Evolutionary conservation across 2,888 invertebrate species (phyloP), one percentile per base, ranked within the genome.

Genomic region (Thymelicus acteon): DNA sequence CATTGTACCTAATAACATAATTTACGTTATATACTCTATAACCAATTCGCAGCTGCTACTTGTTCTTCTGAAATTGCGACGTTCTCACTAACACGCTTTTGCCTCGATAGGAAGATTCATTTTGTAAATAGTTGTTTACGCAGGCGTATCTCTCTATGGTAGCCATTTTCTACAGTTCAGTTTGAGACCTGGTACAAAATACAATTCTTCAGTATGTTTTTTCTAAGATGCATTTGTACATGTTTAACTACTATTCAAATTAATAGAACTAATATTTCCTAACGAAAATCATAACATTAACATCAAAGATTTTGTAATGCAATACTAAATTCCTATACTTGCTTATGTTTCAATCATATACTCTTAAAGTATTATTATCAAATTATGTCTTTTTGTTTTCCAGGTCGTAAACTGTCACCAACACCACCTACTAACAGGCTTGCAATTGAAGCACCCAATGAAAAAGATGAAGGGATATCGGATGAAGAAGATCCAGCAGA

Each of bases 401-500:
- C 85, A 96, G 96, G 95, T 90, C 95, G 96, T 72, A 96, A 96
- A 82, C 87, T 96, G 71, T 96, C 96, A 78, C 96, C 96, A 64
- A 95, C 95, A 66, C 95, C 96, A 61, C 95, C 95, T 67, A 94
- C 95, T 78, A 95, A 95, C 75, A 93, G 95, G 83, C 93, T 96
- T 71, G 94, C 95, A 19, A 95, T 96, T 77, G 96, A 96, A 79
- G 95, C 95, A 60, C 86, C 93, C 60, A 94, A 95, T 75, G 96
- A 96, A 80, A 96, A 96, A 82, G 96, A 96, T 82, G 96, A 96
- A 82, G 95, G 96, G 67, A 96, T 95, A 75, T 96, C 96, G 8
- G 97, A 96, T 80, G 96, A 96, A 81, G 98, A 98, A 79, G 97
- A 97, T 88, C 96, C 96, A 13, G 95, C 97, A 24, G 98, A 98